A percentile compares a stretch with the other conserved stretches of the same genome.
Conservation (phyloP, 2,113 vertebrate species). For the Jacana jacana region DNA sequence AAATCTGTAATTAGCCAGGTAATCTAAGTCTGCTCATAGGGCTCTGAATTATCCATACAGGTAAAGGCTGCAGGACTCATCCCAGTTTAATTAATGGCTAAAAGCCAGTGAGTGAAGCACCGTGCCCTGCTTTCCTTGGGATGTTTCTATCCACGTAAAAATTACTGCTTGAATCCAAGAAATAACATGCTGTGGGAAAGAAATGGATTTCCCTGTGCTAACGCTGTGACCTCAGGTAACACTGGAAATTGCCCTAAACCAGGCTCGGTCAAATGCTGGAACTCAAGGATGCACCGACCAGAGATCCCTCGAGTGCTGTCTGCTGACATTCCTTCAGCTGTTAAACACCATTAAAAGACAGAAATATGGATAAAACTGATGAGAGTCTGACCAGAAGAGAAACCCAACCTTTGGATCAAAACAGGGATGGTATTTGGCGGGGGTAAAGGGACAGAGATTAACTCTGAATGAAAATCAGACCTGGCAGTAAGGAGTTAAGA, state of each 20-base stretch:
- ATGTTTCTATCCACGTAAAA: background rate
- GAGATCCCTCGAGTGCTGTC: background rate
- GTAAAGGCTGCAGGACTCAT: background rate
- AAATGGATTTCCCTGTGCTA: background rate
- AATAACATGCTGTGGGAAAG: background rate
- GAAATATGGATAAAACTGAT: background rate
- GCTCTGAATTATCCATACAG: background rate
- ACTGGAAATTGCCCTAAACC: background rate
- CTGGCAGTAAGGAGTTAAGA: background rate
- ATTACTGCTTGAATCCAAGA: background rate
- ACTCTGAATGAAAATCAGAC: background rate
- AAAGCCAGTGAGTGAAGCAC: background rate
- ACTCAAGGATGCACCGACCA: background rate
- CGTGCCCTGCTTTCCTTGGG: background rate
- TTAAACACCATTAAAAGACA: background rate
- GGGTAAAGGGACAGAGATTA: background rate
- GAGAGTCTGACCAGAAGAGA: background rate
- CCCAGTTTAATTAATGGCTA: background rate
- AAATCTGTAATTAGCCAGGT: background rate
- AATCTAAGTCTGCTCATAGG: background rate
- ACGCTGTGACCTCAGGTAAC: background rate
- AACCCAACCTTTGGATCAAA: background rate
- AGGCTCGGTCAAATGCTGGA: background rate
- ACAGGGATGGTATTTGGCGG: background rate
- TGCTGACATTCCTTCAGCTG: background rate